Evolutionary conservation across 1,140 invertebrate species (phyloP).

Genomic region (Pachyrhynchus sulphureomaculatus): DNA sequence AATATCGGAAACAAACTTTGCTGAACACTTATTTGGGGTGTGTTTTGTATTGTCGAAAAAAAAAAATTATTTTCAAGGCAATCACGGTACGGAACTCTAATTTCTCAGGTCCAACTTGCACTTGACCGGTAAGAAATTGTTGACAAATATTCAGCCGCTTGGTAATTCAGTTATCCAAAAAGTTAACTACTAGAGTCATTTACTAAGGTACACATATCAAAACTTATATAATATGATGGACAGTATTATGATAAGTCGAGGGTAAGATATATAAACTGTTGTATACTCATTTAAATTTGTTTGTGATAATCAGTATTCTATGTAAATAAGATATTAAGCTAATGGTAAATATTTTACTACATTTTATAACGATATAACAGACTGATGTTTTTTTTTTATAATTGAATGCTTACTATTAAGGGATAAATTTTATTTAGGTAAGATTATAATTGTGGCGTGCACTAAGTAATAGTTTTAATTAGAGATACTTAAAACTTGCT

Average conservation of each 20-base stretch:
- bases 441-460: too few species aligned
- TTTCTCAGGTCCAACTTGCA: too few species aligned
- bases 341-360: conserved; percentile 37
- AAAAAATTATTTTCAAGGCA: too few species aligned
- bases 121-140: too few species aligned
- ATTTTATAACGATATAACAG: conserved; percentile 34
- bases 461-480: too few species aligned
- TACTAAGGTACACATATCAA: conserved; percentile 16
- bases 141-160: too few species aligned
- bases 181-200: conserved; percentile 3
- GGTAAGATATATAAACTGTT: conserved; percentile 16
- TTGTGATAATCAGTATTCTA: conserved; percentile 37
- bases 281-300: conserved; percentile 29
- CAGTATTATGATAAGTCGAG: conserved; percentile 6
- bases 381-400: conserved; percentile 33
- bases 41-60: too few species aligned
- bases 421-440: conserved; percentile 19
- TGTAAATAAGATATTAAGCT: conserved; percentile 34
- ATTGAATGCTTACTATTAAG: conserved; percentile 11
- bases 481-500: too few species aligned
- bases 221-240: conserved; percentile 11
- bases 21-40: too few species aligned
- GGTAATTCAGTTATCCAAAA: not conserved
- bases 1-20: too few species aligned
- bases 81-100: too few species aligned